These are phyloP conservation scores for Achatina immaculata DNA, from an alignment of 1,140 invertebrate species.

Conservation along the genomic window DNA sequence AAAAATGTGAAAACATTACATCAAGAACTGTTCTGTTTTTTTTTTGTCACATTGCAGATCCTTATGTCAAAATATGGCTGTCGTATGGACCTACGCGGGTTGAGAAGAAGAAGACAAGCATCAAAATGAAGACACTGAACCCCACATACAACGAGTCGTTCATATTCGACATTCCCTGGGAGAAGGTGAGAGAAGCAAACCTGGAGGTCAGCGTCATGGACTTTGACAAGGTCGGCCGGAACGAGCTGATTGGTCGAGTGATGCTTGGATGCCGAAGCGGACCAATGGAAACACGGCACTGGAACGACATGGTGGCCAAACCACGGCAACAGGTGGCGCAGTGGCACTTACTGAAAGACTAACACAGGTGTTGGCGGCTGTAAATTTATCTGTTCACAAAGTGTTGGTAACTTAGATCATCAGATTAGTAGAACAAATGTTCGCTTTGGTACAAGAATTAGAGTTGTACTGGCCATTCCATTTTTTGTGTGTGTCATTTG, in stretches of 20 bases:
- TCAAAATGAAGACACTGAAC: slow-evolving; percentile 75
- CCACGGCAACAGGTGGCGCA: slow-evolving; percentile 86
- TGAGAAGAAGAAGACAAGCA: slow-evolving; percentile 77
- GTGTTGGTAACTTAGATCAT: background rate
- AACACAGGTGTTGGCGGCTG: slow-evolving; percentile 28
- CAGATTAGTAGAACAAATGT: background rate
- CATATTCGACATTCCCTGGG: slow-evolving; percentile 75
- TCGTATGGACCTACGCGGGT: slow-evolving; percentile 73
- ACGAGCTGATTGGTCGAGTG: slow-evolving; percentile 89
- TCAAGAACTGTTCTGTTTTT: background rate
- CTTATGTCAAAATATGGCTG: slow-evolving; percentile 76
- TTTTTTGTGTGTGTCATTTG: too few relatives aligned
- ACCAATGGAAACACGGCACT: slow-evolving; percentile 87
- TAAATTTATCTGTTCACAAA: background rate
- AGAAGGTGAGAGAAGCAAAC: slow-evolving; percentile 85
- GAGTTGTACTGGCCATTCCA: too few relatives aligned
- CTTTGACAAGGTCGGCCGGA: slow-evolving; percentile 90
- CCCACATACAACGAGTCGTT: slow-evolving; percentile 77
- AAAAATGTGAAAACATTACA: background rate
- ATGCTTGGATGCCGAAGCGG: slow-evolving; percentile 84
- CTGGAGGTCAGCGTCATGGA: slow-evolving; percentile 90
- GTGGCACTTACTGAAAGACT: slow-evolving; percentile 82
- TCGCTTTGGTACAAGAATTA: background rate
- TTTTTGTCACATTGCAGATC: slow-evolving; percentile 63
- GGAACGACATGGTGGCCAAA: slow-evolving; percentile 90